These are phyloP conservation scores for Agrotis clavis DNA, from an alignment of 2,888 invertebrate species.

Conservation along the genomic window DNA sequence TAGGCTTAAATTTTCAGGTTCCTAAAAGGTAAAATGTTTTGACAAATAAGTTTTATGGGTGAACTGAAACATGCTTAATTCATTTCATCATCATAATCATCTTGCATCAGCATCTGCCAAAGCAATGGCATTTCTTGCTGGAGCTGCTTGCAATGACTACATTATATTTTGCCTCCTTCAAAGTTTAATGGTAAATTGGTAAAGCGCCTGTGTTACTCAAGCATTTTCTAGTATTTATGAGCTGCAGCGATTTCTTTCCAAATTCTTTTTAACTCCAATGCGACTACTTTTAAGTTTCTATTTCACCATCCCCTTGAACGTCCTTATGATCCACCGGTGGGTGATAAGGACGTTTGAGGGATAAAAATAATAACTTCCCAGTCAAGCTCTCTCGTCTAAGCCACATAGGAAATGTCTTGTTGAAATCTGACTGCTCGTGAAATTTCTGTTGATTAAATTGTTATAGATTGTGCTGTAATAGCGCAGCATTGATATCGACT, in stretches of 20 bases:
- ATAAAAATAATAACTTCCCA: not conserved
- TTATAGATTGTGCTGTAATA: conserved; percentile 9
- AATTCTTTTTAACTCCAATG: conserved; percentile 23
- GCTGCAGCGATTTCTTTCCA: conserved; percentile 14
- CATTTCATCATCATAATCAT: not conserved
- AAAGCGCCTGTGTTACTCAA: not conserved
- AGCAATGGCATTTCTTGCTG: not conserved
- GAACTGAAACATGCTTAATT: not conserved
- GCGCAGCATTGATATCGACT: not conserved
- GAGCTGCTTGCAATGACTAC: not conserved
- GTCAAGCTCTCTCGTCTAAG: not conserved
- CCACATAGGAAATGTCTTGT: conserved; percentile 29
- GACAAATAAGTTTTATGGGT: too few relatives aligned
- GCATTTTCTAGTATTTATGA: not conserved
- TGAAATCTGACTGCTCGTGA: conserved; percentile 25
- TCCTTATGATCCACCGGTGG: too few relatives aligned
- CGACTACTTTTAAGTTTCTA: conserved; percentile 23
- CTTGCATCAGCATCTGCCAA: not conserved
- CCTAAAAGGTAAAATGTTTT: not conserved
- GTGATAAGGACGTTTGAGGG: too few relatives aligned
- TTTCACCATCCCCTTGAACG: not conserved
- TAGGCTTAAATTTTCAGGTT: not conserved
- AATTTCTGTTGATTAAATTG: conserved; percentile 46
- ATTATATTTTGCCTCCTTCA: not conserved
- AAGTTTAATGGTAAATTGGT: not conserved